These are phyloP conservation scores for Recurvirostra avosetta DNA, from an alignment of 2,113 vertebrate species.

Conservation along the genomic window DNA sequence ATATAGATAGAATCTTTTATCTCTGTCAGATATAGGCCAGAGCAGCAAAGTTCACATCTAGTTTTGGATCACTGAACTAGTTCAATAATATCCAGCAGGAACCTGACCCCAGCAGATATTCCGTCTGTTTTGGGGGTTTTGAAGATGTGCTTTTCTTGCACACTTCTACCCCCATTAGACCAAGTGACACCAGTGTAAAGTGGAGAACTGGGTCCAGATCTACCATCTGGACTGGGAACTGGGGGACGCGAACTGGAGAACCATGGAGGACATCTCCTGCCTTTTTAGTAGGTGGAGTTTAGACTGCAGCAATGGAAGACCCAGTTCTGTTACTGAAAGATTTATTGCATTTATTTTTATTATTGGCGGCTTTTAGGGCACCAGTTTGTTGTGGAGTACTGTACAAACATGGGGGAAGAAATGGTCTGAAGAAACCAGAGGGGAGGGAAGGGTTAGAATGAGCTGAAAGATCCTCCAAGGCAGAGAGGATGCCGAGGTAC, in stretches of 20 bases:
- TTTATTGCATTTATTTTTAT: neutral
- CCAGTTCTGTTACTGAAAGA: neutral
- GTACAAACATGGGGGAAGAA: neutral
- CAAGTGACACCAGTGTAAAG: neutral
- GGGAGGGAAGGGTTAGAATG: neutral
- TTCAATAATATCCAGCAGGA: constrained; percentile 31
- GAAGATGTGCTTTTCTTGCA: neutral
- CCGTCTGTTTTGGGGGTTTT: neutral
- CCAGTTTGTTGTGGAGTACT: neutral
- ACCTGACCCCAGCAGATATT: neutral
- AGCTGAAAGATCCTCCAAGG: neutral
- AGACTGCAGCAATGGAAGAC: neutral
- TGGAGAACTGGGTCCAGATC: neutral
- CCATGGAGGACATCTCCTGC: neutral
- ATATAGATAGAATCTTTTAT: constrained; percentile 60
- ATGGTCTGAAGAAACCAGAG: neutral
- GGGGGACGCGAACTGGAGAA: neutral
- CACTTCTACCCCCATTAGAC: neutral
- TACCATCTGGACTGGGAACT: neutral
- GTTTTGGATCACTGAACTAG: constrained; percentile 50
- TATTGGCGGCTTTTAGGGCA: neutral
- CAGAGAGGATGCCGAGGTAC: neutral
- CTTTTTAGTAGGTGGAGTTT: neutral
- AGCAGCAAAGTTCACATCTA: constrained; percentile 55
- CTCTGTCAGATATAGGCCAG: constrained; percentile 11